Evolutionary conservation across 2,888 invertebrate species (phyloP).

Genomic region (Tillus elongatus): DNA sequence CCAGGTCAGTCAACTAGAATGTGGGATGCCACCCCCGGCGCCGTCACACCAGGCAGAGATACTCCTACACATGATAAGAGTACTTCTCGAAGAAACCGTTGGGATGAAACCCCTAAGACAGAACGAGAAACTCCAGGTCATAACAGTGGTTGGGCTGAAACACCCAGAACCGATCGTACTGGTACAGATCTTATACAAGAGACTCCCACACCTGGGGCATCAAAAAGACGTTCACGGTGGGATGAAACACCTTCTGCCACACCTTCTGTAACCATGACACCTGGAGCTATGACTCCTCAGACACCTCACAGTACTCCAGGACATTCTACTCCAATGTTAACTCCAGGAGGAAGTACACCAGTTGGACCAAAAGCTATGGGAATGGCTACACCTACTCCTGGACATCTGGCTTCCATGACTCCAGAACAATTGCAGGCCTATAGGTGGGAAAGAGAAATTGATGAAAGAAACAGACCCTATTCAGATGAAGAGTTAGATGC

Average conservation of each 20-base stretch:
- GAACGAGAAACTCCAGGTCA: conserved; percentile 96
- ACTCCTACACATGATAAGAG: conserved; percentile 69
- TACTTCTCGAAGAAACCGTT: conserved; percentile 83
- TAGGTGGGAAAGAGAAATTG: conserved; percentile 97
- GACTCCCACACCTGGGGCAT: conserved; percentile 88
- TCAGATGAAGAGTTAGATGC: conserved; percentile 95
- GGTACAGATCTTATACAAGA: conserved; percentile 55
- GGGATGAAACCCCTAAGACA: conserved; percentile 99
- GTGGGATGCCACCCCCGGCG: conserved; percentile 97
- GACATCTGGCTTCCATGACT: conserved; percentile 95
- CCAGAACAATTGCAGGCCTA: conserved; percentile 98
- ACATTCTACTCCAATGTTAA: conserved; percentile 55
- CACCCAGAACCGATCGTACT: conserved; percentile 89
- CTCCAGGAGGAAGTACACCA: conserved; percentile 78
- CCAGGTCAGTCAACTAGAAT: conserved; percentile 81
- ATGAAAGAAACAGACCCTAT: conserved; percentile 92
- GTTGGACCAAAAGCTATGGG: conserved; percentile 95
- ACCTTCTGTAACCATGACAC: conserved; percentile 48
- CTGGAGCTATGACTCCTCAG: conserved; percentile 55
- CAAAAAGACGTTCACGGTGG: conserved; percentile 92
- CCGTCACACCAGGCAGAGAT: conserved; percentile 74
- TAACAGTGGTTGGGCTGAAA: conserved; percentile 95
- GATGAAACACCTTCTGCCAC: conserved; percentile 89
- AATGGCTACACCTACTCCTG: conserved; percentile 96
- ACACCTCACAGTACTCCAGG: conserved; percentile 64